Evolutionary conservation across 2,113 vertebrate species (phyloP).

Genomic region (Pterocles burchelli): DNA sequence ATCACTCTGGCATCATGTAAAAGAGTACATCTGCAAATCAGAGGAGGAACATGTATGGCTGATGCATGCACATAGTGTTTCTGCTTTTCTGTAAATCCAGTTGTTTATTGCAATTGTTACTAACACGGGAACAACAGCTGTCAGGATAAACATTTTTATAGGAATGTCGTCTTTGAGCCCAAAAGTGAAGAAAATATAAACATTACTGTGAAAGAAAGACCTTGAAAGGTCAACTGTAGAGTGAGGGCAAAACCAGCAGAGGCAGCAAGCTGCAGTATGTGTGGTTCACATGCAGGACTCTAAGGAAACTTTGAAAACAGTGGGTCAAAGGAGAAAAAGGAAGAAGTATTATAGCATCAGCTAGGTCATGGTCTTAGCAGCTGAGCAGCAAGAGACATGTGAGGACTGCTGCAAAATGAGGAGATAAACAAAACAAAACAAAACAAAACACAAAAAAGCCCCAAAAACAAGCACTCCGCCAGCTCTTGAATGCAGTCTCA

Average conservation of each 20-base stretch:
- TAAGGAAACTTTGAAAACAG: constrained; percentile 37
- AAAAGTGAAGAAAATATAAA: background rate
- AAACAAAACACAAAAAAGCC: background rate
- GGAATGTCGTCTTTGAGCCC: background rate
- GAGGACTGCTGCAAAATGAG: background rate
- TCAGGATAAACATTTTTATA: background rate
- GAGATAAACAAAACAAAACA: background rate
- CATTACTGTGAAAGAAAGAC: background rate
- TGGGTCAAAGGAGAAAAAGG: constrained; percentile 32
- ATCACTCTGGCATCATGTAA: background rate
- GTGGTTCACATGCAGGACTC: background rate
- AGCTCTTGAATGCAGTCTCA: background rate
- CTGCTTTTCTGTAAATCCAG: background rate
- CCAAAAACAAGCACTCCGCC: background rate
- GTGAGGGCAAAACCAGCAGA: constrained; percentile 23
- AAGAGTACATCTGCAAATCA: background rate
- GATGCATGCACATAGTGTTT: background rate
- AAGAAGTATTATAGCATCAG: constrained; percentile 29
- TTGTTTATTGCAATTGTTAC: background rate
- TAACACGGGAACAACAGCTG: background rate
- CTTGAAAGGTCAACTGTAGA: constrained; percentile 48
- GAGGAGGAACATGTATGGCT: background rate
- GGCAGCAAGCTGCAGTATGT: background rate
- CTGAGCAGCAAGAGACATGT: background rate
- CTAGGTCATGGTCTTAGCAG: constrained; percentile 21